Evolutionary conservation across 2,797 vertebrate species (phyloP).

Genomic region (Percopsis omiscomaycus): DNA sequence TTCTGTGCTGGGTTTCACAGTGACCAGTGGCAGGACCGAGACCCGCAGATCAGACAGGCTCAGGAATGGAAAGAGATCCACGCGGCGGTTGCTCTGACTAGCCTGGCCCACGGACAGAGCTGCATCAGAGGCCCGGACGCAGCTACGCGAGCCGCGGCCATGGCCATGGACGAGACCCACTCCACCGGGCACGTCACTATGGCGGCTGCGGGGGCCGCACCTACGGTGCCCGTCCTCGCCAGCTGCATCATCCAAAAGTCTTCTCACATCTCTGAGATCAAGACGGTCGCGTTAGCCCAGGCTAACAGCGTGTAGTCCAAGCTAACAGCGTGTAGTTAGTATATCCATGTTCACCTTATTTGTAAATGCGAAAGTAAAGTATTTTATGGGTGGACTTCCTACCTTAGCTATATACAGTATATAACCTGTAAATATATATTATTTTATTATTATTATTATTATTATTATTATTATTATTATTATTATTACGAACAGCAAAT

Average conservation of each 20-base stretch:
- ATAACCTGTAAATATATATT: too few relatives aligned
- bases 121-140: slow-evolving; percentile 42
- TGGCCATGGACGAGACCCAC: slow-evolving; percentile 33
- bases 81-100: slow-evolving; percentile 92
- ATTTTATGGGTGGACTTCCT: too few relatives aligned
- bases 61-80: slow-evolving; percentile 94
- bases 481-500: too few relatives aligned
- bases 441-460: too few relatives aligned
- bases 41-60: slow-evolving; percentile 74
- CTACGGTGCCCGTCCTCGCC: slow-evolving; percentile 70
- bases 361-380: too few relatives aligned
- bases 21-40: slow-evolving; percentile 79
- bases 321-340: not conserved
- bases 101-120: slow-evolving; percentile 82
- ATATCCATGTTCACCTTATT: too few relatives aligned
- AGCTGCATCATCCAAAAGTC: slow-evolving; percentile 96
- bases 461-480: too few relatives aligned
- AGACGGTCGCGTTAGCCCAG: slow-evolving; percentile 89
- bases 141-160: slow-evolving; percentile 11
- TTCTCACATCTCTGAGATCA: slow-evolving; percentile 94
- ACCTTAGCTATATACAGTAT: too few relatives aligned
- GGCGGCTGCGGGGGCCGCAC: slow-evolving; percentile 39
- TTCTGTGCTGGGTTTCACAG: slow-evolving; percentile 57
- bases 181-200: slow-evolving; percentile 22
- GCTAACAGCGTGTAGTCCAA: slow-evolving; percentile 63